These are phyloP conservation scores for Perca flavescens DNA, from an alignment of 2,113 vertebrate species.

Conservation along the genomic window DNA sequence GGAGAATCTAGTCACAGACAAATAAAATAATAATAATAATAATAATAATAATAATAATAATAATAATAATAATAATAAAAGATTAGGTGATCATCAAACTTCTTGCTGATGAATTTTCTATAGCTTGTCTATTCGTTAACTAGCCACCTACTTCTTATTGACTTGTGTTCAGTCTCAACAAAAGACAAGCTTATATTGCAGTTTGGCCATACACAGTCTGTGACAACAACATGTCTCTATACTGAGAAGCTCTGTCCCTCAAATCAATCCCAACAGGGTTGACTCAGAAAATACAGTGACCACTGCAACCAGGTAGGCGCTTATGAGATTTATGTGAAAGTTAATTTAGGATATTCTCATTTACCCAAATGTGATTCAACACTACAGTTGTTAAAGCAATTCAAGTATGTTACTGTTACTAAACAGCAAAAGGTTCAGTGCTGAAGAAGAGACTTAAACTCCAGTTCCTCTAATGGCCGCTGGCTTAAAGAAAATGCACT, in stretches of 20 bases:
- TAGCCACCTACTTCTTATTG: too few species aligned
- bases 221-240: background rate
- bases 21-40: background rate
- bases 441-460: too few species aligned
- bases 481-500: background rate
- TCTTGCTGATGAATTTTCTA: background rate
- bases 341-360: background rate
- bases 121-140: background rate
- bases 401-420: background rate
- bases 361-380: background rate
- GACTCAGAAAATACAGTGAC: background rate
- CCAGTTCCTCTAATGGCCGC: background rate
- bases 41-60: background rate
- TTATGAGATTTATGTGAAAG: background rate
- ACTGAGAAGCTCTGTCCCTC: conserved; percentile 10
- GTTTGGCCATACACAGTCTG: background rate
- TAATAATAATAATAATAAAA: too few species aligned
- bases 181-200: background rate
- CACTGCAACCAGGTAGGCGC: background rate
- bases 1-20: background rate
- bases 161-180: background rate
- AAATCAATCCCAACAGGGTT: background rate
- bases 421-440: too few species aligned
- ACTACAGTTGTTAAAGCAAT: background rate
- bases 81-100: too few species aligned